Base-by-base conservation (phyloP, 2,797 vertebrate genomes). In the Sphaeramia orbicularis region DNA sequence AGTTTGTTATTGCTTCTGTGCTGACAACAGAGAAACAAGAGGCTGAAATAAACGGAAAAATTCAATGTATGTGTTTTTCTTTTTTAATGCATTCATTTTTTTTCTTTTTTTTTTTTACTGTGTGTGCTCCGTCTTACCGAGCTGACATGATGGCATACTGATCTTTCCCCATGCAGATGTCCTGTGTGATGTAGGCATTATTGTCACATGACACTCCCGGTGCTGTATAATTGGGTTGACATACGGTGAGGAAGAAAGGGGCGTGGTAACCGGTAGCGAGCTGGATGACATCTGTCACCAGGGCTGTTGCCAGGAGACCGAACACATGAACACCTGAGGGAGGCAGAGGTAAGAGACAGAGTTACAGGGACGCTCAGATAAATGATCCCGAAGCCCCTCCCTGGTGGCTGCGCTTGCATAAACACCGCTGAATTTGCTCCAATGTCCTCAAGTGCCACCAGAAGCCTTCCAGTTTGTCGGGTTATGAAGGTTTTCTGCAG, bases 201-300 rank as follows among this genome's bases (percentile, higher is more conserved):
- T 93, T 90, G 0, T 97, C 96, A 1, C 97, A 99, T 21, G 96
- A 94, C n/a, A 95, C 96, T 14, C 96, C 96, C 0, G 96, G 93
- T 12, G 96, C 93, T 0, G 97, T 98, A 86, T 98, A 98, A 91
- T 99, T 99, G 78, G 97, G 97, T 79, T 99, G 97, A 87, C 97
- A 99, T 60, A 99, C 97, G 0, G 97, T 99, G 82, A 99, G 93
- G 91, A 99, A 99, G 92, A 99, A 99, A 3, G 97, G 97, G 0
- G 97, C 81, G 0, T 99, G 97, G 92, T 98, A 99, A 57, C 97
- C 97, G 0, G 97, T 99, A 35, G 96, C 96, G 83, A 99, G 87
- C 91, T 99, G 97, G 88, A 98, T 98, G 65, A 99, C 91, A 1
- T 98, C 97, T 0, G 97, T 98, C 87, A 99, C 96, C 83, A 99